Percentiles rank a stretch among this genome's conserved stretches.
phyloP scores from a whole-genome alignment of 2,888 invertebrate genomes.

The Agonum fuliginosum region DNA sequence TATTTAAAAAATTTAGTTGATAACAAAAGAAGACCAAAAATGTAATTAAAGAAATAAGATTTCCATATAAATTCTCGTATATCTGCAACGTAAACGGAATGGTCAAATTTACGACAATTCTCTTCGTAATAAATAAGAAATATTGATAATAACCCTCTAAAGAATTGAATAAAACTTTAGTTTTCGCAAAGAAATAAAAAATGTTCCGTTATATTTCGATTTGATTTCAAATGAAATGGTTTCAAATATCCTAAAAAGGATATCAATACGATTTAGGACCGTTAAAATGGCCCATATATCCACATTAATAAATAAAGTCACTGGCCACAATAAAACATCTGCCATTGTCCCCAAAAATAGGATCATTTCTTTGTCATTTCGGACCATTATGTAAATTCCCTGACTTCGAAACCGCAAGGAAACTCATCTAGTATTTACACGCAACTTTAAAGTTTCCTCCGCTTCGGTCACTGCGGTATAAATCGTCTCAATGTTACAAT shows the following conservation, averaged over 20 bases:
- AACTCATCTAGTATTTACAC: slow-evolving; percentile 36
- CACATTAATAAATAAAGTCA: slow-evolving; percentile 49
- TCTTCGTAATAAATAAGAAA: slow-evolving; percentile 23
- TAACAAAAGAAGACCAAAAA: no score
- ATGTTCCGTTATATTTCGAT: slow-evolving; percentile 47
- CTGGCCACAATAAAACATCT: slow-evolving; percentile 45
- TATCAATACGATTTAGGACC: slow-evolving; percentile 48
- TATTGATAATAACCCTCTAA: slow-evolving; percentile 28
- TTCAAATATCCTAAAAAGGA: slow-evolving; percentile 47
- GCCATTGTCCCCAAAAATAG: slow-evolving; percentile 42
- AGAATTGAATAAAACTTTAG: slow-evolving; percentile 40
- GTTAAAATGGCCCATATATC: slow-evolving; percentile 47
- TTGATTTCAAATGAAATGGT: slow-evolving; percentile 53
- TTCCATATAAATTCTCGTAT: background rate
- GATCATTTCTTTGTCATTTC: slow-evolving; percentile 50
- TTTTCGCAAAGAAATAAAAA: slow-evolving; percentile 38
- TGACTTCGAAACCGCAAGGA: slow-evolving; percentile 31
- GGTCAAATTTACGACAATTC: slow-evolving; percentile 1
- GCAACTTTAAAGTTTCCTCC: slow-evolving; percentile 32
- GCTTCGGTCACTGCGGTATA: slow-evolving; percentile 7
- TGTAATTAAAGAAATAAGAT: no score
- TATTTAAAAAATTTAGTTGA: background rate
- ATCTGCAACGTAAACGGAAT: background rate
- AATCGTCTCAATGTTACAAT: slow-evolving; percentile 18
- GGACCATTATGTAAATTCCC: slow-evolving; percentile 42